Base-by-base conservation (phyloP, 2,797 vertebrate genomes). In the Ibycter americanus region DNA sequence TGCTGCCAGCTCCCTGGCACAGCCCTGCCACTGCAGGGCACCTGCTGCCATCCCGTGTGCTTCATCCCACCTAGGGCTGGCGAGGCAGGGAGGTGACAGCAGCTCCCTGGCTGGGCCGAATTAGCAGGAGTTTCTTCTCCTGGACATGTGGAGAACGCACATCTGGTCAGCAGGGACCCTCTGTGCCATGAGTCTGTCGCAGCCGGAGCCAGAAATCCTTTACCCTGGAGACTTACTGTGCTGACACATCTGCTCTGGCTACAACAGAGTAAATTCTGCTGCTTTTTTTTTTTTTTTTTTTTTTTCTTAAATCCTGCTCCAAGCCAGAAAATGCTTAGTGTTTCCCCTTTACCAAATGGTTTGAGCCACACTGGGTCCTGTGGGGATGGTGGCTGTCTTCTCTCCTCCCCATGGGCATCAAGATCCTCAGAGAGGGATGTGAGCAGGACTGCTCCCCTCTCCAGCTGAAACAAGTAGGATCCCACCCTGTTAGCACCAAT, bases 81-180 rank as follows among this genome's bases (percentile, higher is more conserved):
- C 42, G 11, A 3, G 18, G 68, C 14, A 21, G 49, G 62, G 51
- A 80, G 66, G 32, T 20, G 40, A 61, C 56, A 40, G 38, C 31
- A 25, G 76, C 44, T 73, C 52, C 51, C 31, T 3, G 10, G 9
- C 9, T 22, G 0, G 5, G 8, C 5, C 0, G 6, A 16, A 4
- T 42, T 5, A 55, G 27, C 47, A 62, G 36, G 44, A 26, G 11
- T 15, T 83, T 8, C 38, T 62, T 7, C 66, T 76, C 40, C 15
- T 4, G 2, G 29, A 19, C 2, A 0, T 5, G 56, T 1, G 1
- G 59, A 55, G 63, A 52, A 1, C 6, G 2, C 80, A 78, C 82
- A 91, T 87, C 79, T 94, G 89, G 56, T 49, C 76, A 65, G 46
- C 91, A 91, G 91, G 72, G 84, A 83, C 52, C 72, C 23, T 54